phyloP scores from a whole-genome alignment of 2,888 invertebrate genomes.

The Leptinotarsa tumamoca region DNA sequence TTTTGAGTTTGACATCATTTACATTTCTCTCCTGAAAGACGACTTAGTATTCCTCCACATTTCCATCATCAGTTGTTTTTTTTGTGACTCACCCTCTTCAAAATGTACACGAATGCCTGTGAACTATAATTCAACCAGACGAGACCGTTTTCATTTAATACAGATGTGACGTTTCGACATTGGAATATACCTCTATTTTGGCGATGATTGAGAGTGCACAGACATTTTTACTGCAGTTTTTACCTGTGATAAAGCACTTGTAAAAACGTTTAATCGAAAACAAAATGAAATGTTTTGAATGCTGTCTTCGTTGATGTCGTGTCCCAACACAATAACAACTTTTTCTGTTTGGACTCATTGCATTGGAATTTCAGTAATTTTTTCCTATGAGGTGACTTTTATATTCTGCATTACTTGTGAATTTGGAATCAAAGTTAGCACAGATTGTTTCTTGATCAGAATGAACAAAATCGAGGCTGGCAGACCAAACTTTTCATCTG shows the following conservation, averaged over 20 bases:
- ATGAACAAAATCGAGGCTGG: no score
- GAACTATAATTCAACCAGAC: background rate
- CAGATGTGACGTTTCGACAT: conserved; percentile 1
- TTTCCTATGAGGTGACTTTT: background rate
- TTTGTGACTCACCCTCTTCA: background rate
- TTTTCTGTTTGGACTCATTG: background rate
- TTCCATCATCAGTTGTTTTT: no score
- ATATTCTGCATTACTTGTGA: background rate
- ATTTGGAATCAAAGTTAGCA: no score
- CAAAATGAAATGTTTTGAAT: conserved; percentile 13
- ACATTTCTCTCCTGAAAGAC: no score
- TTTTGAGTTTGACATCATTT: no score
- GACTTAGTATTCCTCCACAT: no score
- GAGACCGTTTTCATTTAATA: background rate
- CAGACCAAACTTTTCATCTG: no score
- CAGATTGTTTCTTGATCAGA: no score
- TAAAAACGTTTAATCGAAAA: conserved; percentile 7
- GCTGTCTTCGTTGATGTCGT: background rate
- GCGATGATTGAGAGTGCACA: conserved; percentile 3
- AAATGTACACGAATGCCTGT: background rate
- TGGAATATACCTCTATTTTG: background rate
- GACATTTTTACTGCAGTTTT: conserved; percentile 19
- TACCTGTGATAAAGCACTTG: background rate
- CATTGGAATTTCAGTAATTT: background rate
- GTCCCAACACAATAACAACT: conserved; percentile 14